Conservation (phyloP, 1,140 invertebrate species). For the Tyrophagus putrescentiae region DNA sequence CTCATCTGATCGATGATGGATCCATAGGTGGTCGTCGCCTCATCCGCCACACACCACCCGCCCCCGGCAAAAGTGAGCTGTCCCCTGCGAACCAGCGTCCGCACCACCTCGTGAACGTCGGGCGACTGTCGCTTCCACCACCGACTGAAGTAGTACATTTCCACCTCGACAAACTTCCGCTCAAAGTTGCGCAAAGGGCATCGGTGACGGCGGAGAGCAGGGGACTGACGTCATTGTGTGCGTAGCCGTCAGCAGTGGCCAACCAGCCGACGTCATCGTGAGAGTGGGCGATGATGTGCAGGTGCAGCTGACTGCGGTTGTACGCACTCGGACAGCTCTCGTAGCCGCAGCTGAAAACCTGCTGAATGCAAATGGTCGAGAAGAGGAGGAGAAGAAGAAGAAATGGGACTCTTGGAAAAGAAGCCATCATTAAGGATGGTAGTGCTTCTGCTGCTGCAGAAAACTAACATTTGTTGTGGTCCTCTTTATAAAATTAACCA, state of each 20-base stretch:
- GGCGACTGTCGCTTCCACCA: slow-evolving; percentile 70
- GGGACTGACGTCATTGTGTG: slow-evolving; percentile 55
- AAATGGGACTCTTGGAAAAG: too few relatives aligned
- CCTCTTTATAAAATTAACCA: too few relatives aligned
- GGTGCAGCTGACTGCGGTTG: slow-evolving; percentile 30
- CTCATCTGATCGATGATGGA: slow-evolving; percentile 82
- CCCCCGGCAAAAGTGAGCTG: slow-evolving; percentile 70
- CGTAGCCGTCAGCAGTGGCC: slow-evolving; percentile 39
- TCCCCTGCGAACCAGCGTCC: slow-evolving; percentile 38
- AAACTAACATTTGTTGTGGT: too few relatives aligned
- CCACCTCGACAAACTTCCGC: slow-evolving; percentile 48
- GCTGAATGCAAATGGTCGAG: too few relatives aligned
- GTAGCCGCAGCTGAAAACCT: slow-evolving; percentile 35
- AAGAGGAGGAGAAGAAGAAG: too few relatives aligned
- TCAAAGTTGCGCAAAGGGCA: slow-evolving; percentile 52
- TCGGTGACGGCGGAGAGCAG: slow-evolving; percentile 74
- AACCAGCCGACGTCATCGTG: slow-evolving; percentile 42
- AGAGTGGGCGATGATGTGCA: slow-evolving; percentile 39
- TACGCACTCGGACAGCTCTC: slow-evolving; percentile 23
- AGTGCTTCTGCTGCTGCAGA: too few relatives aligned
- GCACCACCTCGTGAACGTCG: slow-evolving; percentile 37
- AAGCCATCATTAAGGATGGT: too few relatives aligned
- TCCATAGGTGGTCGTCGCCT: slow-evolving; percentile 76
- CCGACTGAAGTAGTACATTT: slow-evolving; percentile 71
- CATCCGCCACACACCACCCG: slow-evolving; percentile 86